Conservation (phyloP, 53 echinoderm and acorn worm genomes). For the Holothuria leucospilota region DNA sequence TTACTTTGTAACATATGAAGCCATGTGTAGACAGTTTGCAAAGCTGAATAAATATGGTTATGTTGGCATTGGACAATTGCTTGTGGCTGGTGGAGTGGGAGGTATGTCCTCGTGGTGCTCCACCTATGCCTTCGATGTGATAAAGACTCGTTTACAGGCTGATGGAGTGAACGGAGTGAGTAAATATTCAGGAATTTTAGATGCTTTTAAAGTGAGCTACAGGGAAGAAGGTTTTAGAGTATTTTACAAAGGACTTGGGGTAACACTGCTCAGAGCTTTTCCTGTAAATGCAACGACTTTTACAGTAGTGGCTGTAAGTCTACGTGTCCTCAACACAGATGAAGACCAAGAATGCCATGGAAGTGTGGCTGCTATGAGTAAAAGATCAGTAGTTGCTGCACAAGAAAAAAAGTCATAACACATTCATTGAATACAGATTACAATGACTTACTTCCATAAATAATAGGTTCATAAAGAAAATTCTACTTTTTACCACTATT, state of each 20-base stretch:
- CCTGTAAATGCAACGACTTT: slow-evolving; percentile 97
- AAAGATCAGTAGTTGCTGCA: slow-evolving; percentile 24
- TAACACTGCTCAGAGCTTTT: slow-evolving; percentile 88
- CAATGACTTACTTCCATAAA: too few species aligned
- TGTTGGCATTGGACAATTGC: slow-evolving; percentile 71
- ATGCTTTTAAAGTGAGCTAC: slow-evolving; percentile 76
- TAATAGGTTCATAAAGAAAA: too few species aligned
- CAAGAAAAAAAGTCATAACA: slow-evolving; percentile 17
- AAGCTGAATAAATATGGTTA: slow-evolving; percentile 65
- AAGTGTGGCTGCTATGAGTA: slow-evolving; percentile 30
- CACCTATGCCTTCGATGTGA: slow-evolving; percentile 77
- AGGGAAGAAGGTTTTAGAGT: slow-evolving; percentile 77
- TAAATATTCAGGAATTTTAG: slow-evolving; percentile 76
- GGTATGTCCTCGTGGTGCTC: slow-evolving; percentile 84
- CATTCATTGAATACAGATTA: too few species aligned
- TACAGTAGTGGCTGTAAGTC: slow-evolving; percentile 70
- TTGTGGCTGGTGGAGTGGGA: slow-evolving; percentile 88
- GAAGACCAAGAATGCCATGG: slow-evolving; percentile 26
- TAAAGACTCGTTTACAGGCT: slow-evolving; percentile 85
- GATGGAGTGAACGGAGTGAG: slow-evolving; percentile 77
- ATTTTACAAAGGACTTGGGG: slow-evolving; percentile 80
- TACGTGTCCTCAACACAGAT: slow-evolving; percentile 45
- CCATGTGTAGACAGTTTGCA: slow-evolving; percentile 71
- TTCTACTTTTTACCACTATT: too few species aligned
- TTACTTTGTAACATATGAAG: slow-evolving; percentile 88